Conservation (phyloP, 2,113 vertebrate species). For the Pachyramphus minor region DNA sequence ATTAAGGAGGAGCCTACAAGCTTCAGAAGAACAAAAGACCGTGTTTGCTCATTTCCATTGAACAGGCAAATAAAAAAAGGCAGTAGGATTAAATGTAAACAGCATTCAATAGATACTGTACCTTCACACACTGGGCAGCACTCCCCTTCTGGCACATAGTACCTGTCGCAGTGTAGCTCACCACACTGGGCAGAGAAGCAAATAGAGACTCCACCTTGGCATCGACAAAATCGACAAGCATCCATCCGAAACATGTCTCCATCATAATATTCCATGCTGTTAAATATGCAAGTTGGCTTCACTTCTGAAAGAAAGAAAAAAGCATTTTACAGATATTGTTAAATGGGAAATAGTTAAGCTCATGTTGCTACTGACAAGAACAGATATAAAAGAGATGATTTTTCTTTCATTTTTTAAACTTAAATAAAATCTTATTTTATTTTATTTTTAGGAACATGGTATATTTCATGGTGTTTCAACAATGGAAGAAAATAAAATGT, state of each 20-base stretch:
- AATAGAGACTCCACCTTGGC: slow-evolving; percentile 86
- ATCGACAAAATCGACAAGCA: slow-evolving; percentile 86
- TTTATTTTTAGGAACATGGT: neutral
- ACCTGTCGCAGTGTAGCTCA: slow-evolving; percentile 82
- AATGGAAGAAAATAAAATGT: neutral
- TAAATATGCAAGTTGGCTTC: slow-evolving; percentile 84
- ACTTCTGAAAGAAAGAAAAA: slow-evolving; percentile 73
- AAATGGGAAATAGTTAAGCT: neutral
- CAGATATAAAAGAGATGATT: neutral
- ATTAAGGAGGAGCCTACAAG: neutral
- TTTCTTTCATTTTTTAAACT: neutral
- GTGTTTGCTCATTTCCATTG: neutral
- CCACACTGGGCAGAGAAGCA: slow-evolving; percentile 89
- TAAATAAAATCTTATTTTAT: neutral
- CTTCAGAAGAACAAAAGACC: neutral
- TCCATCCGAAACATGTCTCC: slow-evolving; percentile 90
- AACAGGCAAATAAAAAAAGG: neutral
- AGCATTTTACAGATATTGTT: neutral
- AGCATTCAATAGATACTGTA: neutral
- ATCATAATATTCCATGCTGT: slow-evolving; percentile 82
- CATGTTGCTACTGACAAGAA: neutral
- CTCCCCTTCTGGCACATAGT: slow-evolving; percentile 87
- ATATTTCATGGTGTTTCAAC: neutral
- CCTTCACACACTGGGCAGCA: slow-evolving; percentile 92
- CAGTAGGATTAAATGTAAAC: neutral